Evolutionary conservation across 2,113 vertebrate genomes (phyloP).

Genomic region (Peromyscus maniculatus): DNA sequence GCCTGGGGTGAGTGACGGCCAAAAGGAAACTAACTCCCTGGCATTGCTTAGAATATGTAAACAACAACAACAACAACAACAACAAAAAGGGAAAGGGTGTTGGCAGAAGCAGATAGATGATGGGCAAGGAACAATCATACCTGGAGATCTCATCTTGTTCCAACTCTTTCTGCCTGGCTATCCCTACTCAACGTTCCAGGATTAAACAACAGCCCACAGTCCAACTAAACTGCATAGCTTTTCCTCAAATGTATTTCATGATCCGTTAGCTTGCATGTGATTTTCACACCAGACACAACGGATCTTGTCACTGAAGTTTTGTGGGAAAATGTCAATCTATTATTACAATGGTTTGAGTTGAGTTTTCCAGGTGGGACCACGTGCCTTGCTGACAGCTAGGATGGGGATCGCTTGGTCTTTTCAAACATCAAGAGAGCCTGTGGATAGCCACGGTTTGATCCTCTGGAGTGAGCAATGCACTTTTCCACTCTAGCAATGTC

Average conservation of each 20-base stretch:
- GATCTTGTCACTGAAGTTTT: constrained; percentile 71
- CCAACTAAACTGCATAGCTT: neutral
- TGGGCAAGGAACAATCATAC: neutral
- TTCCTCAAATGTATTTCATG: constrained; percentile 45
- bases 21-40: neutral
- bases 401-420: constrained; percentile 80
- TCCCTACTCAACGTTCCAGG: neutral
- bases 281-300: constrained; percentile 67
- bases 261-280: constrained; percentile 51
- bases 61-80: neutral
- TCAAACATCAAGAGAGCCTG: constrained; percentile 70
- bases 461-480: constrained; percentile 64
- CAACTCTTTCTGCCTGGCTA: neutral
- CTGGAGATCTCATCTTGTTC: neutral
- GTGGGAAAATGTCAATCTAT: constrained; percentile 73
- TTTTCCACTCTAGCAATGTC: constrained; percentile 56
- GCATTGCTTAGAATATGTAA: neutral
- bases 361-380: constrained; percentile 77
- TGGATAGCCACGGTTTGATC: constrained; percentile 60
- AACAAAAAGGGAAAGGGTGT: neutral
- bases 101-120: neutral
- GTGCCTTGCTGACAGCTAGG: constrained; percentile 67
- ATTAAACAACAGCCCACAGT: neutral
- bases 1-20: neutral
- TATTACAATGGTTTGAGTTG: constrained; percentile 69